A percentile compares a stretch with the other conserved stretches of the same genome.
phyloP scores from a whole-genome alignment of 2,888 invertebrate genomes.

The Steinernema scapterisci region DNA sequence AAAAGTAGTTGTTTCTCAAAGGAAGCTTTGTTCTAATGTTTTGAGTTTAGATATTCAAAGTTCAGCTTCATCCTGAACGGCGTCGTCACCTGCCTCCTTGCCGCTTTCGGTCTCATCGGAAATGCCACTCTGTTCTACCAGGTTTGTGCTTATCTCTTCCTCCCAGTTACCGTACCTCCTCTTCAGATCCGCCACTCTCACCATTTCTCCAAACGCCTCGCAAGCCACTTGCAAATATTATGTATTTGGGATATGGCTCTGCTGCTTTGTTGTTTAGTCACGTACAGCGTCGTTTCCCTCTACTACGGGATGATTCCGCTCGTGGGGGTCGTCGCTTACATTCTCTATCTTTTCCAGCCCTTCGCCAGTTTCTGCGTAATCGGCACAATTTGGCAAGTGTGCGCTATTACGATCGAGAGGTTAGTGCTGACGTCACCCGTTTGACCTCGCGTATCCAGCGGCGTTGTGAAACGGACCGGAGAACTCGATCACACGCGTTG shows the following conservation, averaged over 20 bases:
- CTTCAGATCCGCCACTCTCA: slow-evolving; percentile 58
- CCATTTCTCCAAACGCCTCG: slow-evolving; percentile 62
- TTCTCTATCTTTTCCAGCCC: slow-evolving; percentile 65
- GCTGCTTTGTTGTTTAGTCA: slow-evolving; percentile 59
- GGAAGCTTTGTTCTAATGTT: too few species aligned
- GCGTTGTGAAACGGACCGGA: too few species aligned
- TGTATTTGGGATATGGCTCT: slow-evolving; percentile 62
- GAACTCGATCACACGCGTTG: too few species aligned
- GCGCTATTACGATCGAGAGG: slow-evolving; percentile 66
- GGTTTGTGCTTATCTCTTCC: slow-evolving; percentile 36
- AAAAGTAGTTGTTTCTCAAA: slow-evolving; percentile 36
- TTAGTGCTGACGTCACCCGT: slow-evolving; percentile 33
- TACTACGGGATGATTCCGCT: slow-evolving; percentile 52
- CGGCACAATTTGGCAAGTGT: slow-evolving; percentile 66
- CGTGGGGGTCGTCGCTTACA: slow-evolving; percentile 56
- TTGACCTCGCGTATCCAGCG: too few species aligned
- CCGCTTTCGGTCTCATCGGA: slow-evolving; percentile 59
- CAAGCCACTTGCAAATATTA: slow-evolving; percentile 61
- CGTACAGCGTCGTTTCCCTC: slow-evolving; percentile 51
- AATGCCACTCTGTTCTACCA: slow-evolving; percentile 57
- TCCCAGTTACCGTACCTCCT: too few species aligned
- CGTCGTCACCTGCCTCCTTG: slow-evolving; percentile 56
- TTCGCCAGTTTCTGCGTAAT: slow-evolving; percentile 65
- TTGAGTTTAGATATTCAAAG: slow-evolving; percentile 42
- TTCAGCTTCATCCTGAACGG: slow-evolving; percentile 57